Evolutionary conservation across 35 echinoderm and acorn worm species (phyloP), one percentile per base, ranked within the genome.

Genomic region (Patiria miniata): DNA sequence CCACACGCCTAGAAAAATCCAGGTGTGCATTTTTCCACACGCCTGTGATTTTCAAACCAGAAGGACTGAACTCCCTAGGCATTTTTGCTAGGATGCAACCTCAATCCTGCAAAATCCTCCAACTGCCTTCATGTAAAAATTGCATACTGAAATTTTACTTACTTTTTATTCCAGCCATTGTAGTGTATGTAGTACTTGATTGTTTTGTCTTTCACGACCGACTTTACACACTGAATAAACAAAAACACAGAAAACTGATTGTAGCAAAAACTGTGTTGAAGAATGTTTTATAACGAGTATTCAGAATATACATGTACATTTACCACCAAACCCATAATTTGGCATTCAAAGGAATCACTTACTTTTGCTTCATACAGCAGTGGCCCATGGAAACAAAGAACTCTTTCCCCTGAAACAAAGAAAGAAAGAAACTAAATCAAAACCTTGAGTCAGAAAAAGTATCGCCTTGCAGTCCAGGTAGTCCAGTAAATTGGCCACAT

Each of bases 91-190:
- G n/a, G n/a, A n/a, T n/a, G n/a, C n/a, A n/a, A n/a, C n/a, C n/a
- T n/a, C n/a, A n/a, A n/a, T n/a, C n/a, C n/a, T n/a, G n/a, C n/a
- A n/a, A n/a, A n/a, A n/a, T n/a, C n/a, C n/a, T n/a, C n/a, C n/a
- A n/a, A 23, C 8, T 69, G 17, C 18, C 18, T 69, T 36, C n/a
- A 28, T 8, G 33, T 23, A 23, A 23, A 36, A 28, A 28, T 7
- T 6, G 7, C 61, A 23, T 5, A 69, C 5, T 69, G 8, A 5
- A 5, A 7, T 4, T 36, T 6, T 51, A 94, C 96, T 94, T 87
- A 98, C 96, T 94, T 98, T 82, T 98, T 98, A 81, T 98, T 98
- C 96, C 96, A 98, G 53, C 96, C 96, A 94, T 98, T 98, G 86
- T 98, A 98, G 57, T 98, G 96, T 36, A 98, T 98, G 52, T 94